Evolutionary conservation across 2,113 vertebrate genomes (phyloP).

Genomic region (Hyaena hyaena): DNA sequence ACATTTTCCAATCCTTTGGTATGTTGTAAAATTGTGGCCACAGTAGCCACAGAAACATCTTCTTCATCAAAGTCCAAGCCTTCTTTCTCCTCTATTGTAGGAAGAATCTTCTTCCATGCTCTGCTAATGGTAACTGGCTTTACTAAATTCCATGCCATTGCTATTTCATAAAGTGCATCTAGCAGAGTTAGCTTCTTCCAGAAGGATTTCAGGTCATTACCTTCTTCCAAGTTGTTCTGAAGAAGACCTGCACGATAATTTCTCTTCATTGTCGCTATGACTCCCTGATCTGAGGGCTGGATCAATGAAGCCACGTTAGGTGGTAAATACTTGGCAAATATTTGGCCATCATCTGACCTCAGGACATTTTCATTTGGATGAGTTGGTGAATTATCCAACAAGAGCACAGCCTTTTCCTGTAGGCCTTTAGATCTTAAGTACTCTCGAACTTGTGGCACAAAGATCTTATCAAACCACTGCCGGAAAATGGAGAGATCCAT

Average conservation of each 20-base stretch:
- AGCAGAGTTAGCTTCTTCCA: constrained; percentile 78
- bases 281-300: constrained; percentile 77
- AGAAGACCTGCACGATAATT: constrained; percentile 78
- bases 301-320: constrained; percentile 75
- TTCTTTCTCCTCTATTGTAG: constrained; percentile 72
- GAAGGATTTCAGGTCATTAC: constrained; percentile 77
- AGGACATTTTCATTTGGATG: constrained; percentile 81
- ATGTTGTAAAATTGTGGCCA: constrained; percentile 74
- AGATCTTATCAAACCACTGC: constrained; percentile 81
- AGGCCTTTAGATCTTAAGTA: constrained; percentile 77
- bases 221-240: constrained; percentile 78
- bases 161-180: constrained; percentile 79
- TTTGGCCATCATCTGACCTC: constrained; percentile 80
- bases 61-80: constrained; percentile 65
- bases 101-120: constrained; percentile 79
- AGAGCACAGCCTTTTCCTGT: constrained; percentile 80
- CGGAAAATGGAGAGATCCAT: constrained; percentile 81
- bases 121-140: constrained; percentile 71
- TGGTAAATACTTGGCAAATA: constrained; percentile 81
- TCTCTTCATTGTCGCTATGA: constrained; percentile 73
- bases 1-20: constrained; percentile 78
- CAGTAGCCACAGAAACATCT: constrained; percentile 67
- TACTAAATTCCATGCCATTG: constrained; percentile 79
- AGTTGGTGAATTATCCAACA: constrained; percentile 79
- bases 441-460: constrained; percentile 82